phyloP scores from a whole-genome alignment of 2,797 vertebrate species.

The Limnodromus scolopaceus region DNA sequence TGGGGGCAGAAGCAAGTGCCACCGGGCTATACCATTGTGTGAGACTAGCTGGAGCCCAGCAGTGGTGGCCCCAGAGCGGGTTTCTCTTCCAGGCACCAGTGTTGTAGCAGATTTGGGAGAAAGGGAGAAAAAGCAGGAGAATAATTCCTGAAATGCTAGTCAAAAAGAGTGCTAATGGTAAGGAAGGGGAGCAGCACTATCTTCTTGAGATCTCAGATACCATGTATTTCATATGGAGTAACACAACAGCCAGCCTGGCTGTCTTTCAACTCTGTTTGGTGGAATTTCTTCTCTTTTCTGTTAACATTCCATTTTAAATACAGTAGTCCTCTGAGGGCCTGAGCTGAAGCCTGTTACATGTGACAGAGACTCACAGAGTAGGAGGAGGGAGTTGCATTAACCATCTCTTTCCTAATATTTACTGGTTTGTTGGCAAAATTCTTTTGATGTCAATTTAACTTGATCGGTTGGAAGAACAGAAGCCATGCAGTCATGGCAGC shows the following conservation, averaged over 20 bases:
- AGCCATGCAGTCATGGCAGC: neutral
- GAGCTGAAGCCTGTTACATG: neutral
- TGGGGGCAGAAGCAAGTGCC: neutral
- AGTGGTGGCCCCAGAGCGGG: neutral
- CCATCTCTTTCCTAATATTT: neutral
- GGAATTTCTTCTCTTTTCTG: neutral
- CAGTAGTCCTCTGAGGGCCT: neutral
- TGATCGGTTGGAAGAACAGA: neutral
- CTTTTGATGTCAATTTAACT: neutral
- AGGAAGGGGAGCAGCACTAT: neutral
- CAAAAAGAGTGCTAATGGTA: neutral
- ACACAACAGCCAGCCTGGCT: neutral
- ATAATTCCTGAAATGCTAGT: neutral
- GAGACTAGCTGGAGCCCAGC: neutral
- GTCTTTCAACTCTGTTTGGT: neutral
- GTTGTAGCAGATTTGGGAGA: neutral
- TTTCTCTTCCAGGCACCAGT: neutral
- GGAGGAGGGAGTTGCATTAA: neutral
- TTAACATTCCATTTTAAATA: conserved; percentile 12
- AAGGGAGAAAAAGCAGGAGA: neutral
- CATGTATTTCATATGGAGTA: neutral
- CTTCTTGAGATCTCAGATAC: neutral
- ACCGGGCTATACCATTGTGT: fast-evolving
- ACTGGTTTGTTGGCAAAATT: neutral
- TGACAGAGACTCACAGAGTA: neutral